Base-by-base conservation (phyloP, 2,797 vertebrate species). In the Xenops minutus region DNA sequence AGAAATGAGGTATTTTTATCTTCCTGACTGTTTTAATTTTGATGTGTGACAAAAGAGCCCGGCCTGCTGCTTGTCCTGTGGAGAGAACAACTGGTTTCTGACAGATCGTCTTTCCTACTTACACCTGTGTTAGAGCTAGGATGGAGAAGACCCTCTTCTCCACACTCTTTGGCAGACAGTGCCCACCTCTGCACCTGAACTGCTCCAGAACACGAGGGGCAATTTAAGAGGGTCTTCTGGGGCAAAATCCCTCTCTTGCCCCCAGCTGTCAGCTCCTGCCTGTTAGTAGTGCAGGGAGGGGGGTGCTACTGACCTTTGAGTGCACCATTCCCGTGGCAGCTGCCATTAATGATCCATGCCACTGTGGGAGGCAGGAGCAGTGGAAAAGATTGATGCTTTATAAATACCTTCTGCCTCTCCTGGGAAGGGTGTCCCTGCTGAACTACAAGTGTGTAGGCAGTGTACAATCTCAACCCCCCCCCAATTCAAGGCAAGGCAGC, bases 341-440 rank as follows among this genome's bases (percentile, higher is more conserved):
- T 84, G 82, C 79, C 34, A 3, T 64, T 48, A 82, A 36, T 46
- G 55, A 43, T 84, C 74, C 0, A 0, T 49, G 62, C 54, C 56
- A 9, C 58, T 22, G 24, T 0, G 0, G 73, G 76, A 91, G 46
- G 49, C 68, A 49, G 61, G 34, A 82, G 68, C 34, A 13, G 36
- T 30, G 74, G 34, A 32, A 66, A 36, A 78, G n/a, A 27, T 59
- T 66, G 22, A 43, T 89, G 74, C 58, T 63, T 1, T 34, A 4
- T 22, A n/a, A 51, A 37, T 30, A 43, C 32, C 34, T 73, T 27
- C 34, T 63, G 69, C 59, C 1, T 0, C 30, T 67, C 32, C 44
- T 69, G 39, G 0, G 0, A 17, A 0, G 6, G 9, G 7, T 48
- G 41, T 68, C 51, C 55, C 55, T 36, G 58, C 29, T 73, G 75